Evolutionary conservation across 2,797 vertebrate species (phyloP).

Genomic region (Corythornis leucogaster): DNA sequence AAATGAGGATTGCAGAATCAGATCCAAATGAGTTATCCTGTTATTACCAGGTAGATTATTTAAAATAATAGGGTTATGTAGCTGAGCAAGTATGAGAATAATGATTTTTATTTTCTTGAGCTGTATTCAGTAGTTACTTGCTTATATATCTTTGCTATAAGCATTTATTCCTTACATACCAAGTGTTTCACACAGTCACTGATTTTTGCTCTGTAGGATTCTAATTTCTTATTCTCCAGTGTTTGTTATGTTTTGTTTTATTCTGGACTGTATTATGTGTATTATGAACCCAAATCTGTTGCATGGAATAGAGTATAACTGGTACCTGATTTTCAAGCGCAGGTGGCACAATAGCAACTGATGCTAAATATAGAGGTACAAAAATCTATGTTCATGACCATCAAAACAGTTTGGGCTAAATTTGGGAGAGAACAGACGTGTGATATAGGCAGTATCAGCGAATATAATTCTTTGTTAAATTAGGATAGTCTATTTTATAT

Average conservation of each 20-base stretch:
- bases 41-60: neutral
- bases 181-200: neutral
- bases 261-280: neutral
- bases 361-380: neutral
- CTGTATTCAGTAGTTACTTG: neutral
- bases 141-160: neutral
- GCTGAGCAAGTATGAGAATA: neutral
- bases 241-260: neutral
- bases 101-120: neutral
- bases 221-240: neutral
- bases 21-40: neutral
- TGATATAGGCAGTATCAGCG: neutral
- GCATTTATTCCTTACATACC: neutral
- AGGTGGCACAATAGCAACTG: neutral
- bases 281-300: neutral
- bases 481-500: neutral
- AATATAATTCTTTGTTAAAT: neutral
- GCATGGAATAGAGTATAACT: neutral
- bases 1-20: neutral
- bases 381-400: neutral
- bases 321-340: neutral
- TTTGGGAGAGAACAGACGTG: neutral
- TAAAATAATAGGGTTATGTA: neutral
- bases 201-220: neutral
- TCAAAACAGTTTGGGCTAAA: neutral